Base-by-base conservation (phyloP, 2,113 vertebrate genomes). In the Strigops habroptila region DNA sequence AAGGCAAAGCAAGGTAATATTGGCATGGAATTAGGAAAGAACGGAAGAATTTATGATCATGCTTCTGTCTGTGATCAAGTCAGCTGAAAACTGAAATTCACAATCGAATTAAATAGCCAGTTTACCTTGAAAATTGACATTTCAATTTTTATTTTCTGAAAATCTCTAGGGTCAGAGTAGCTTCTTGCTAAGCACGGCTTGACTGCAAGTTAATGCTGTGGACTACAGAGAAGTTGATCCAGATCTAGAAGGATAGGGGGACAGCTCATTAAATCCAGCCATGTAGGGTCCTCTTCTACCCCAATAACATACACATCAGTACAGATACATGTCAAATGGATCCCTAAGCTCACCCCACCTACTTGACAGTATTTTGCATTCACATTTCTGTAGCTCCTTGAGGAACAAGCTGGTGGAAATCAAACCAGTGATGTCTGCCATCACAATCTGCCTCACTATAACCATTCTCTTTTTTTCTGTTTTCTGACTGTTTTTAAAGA, bases 91-190 rank as follows among this genome's bases (percentile, higher is more conserved):
- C 48, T 91, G 75, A 88, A 81, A 63, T 46, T 78, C 41, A 79
- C 59, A 44, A 8, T 92, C 33, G 83, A 53, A 51, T 80, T 92
- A 73, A 90, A 76, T 80, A 64, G 25, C 28, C 48, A 39, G 31
- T 85, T 86, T 80, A 9, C 55, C 25, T 44, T 97, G 86, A 92
- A 95, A 92, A 93, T 18, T 73, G 93, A 81, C 75, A 78, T 93
- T 51, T 82, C 75, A 39, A 1, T 24, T 90, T 81, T 82, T 86
- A 16, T 76, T 87, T 89, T 76, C 80, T 65, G 43, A 28, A 90
- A 30, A 46, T 78, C 70, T 86, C n/a, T 51, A 49, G 18, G 25
- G 37, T 76, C 57, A 68, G 64, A 46, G 11, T 62, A 63, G 63
- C 55, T 82, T 82, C 67, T 80, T 33, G 7, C 6, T 95, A 87